These are phyloP conservation scores for Amiota communis DNA, from an alignment of 2,888 invertebrate genomes.

Conservation along the genomic window DNA sequence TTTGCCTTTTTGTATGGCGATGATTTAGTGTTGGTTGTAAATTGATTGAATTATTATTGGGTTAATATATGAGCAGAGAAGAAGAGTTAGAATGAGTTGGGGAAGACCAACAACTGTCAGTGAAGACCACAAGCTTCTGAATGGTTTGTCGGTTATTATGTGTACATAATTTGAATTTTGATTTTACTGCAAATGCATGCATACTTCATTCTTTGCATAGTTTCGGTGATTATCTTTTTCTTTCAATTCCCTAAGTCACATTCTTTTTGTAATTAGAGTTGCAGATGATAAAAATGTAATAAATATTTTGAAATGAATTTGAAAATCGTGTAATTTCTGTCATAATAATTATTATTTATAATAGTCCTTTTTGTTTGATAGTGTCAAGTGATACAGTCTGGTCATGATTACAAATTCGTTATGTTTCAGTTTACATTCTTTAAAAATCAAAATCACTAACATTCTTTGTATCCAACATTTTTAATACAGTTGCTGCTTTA, in stretches of 20 bases:
- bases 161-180: constrained; percentile 22
- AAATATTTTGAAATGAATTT: background rate
- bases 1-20: constrained; percentile 5
- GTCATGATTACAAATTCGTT: too few relatives aligned
- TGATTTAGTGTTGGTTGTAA: constrained; percentile 59
- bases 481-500: too few relatives aligned
- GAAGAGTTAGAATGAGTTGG: background rate
- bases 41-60: constrained; percentile 61
- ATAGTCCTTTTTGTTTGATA: too few relatives aligned
- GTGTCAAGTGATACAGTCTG: too few relatives aligned
- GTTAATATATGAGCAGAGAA: constrained; percentile 3
- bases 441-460: too few relatives aligned
- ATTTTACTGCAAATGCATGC: constrained; percentile 2
- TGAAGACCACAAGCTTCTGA: background rate
- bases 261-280: background rate
- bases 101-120: background rate
- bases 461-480: too few relatives aligned
- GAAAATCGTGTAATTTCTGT: background rate
- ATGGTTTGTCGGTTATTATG: too few relatives aligned
- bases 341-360: background rate
- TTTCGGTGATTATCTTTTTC: background rate
- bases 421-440: too few relatives aligned
- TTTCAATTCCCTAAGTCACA: background rate
- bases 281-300: background rate
- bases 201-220: background rate